Evolutionary conservation across 2,113 vertebrate genomes (phyloP).

Genomic region (Talpa occidentalis): DNA sequence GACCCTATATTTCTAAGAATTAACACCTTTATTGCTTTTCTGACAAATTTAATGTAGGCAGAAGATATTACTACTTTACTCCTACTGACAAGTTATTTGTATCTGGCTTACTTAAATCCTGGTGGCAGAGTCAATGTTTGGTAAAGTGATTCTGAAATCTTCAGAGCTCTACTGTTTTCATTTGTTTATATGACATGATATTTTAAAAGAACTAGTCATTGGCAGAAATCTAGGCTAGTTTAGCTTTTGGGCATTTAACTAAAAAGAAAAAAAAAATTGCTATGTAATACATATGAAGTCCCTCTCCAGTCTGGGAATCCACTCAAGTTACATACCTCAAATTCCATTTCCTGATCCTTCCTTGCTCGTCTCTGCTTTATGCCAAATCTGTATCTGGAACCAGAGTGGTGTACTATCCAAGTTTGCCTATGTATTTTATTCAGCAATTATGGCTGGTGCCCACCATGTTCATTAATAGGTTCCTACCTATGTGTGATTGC

Average conservation of each 20-base stretch:
- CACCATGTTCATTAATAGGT: neutral
- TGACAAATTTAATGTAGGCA: neutral
- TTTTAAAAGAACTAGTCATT: slow-evolving; percentile 20
- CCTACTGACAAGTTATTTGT: slow-evolving; percentile 43
- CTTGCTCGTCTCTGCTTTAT: neutral
- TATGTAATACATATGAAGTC: neutral
- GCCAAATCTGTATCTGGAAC: neutral
- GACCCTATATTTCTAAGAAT: neutral
- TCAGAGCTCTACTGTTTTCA: neutral
- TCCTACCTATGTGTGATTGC: neutral
- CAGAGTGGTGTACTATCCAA: neutral
- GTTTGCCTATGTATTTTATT: neutral
- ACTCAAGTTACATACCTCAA: neutral
- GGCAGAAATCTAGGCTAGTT: slow-evolving; percentile 6
- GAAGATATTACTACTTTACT: neutral
- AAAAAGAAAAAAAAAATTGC: neutral
- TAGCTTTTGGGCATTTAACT: neutral
- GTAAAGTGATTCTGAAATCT: neutral
- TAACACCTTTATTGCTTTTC: slow-evolving; percentile 25
- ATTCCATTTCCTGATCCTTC: neutral
- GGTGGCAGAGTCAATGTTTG: slow-evolving; percentile 7
- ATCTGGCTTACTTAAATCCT: slow-evolving; percentile 34
- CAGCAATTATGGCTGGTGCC: neutral
- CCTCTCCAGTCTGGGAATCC: neutral
- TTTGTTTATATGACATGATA: neutral